These are phyloP conservation scores for Oxyteleia sp. DNA, from an alignment of 2,888 invertebrate species.

Conservation along the genomic window DNA sequence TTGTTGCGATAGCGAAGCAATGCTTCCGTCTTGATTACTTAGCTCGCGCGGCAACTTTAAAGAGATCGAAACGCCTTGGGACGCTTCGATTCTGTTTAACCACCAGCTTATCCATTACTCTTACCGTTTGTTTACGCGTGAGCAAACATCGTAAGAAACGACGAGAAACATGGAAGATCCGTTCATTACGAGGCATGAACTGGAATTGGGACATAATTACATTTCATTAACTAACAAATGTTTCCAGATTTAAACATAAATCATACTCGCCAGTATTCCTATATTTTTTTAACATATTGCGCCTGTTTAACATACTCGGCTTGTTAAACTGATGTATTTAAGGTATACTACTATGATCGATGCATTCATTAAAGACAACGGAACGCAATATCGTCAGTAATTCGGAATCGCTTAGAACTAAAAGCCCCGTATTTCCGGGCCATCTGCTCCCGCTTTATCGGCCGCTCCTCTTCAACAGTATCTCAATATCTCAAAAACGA, in stretches of 20 bases:
- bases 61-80: slow-evolving; percentile 42
- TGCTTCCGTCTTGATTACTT: slow-evolving; percentile 26
- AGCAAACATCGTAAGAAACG: slow-evolving; percentile 14
- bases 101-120: slow-evolving; percentile 52
- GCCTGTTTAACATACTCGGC: too few species aligned
- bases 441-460: slow-evolving; percentile 43
- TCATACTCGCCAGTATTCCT: too few species aligned
- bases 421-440: slow-evolving; percentile 37
- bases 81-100: slow-evolving; percentile 42
- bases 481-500: slow-evolving; percentile 56
- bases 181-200: not conserved
- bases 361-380: slow-evolving; percentile 37
- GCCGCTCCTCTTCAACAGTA: slow-evolving; percentile 23
- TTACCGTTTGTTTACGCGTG: slow-evolving; percentile 45
- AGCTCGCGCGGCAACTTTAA: slow-evolving; percentile 50
- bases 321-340: too few species aligned
- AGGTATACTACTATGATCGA: too few species aligned
- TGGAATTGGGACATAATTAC: not conserved
- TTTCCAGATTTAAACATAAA: too few species aligned
- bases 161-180: not conserved
- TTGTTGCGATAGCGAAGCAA: slow-evolving; percentile 40
- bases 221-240: too few species aligned
- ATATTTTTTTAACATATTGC: too few species aligned
- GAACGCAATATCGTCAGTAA: slow-evolving; percentile 40
- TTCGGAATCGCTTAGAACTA: slow-evolving; percentile 34